Percentiles rank a stretch among this genome's conserved stretches.
Conservation (phyloP, 2,888 invertebrate genomes). For the Protophormia terraenovae region DNA sequence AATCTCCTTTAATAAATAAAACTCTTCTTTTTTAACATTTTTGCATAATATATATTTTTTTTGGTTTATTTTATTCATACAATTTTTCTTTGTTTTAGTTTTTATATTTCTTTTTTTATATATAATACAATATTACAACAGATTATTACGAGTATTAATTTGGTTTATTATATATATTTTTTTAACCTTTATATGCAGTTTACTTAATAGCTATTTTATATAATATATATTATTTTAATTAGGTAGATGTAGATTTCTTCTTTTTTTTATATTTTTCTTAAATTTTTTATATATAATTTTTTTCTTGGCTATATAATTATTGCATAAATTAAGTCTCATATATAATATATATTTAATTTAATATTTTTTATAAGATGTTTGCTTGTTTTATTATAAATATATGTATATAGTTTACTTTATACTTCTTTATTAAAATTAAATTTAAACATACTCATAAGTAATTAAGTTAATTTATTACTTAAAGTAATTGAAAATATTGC, state of each 20-base stretch:
- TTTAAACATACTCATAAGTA: constrained; percentile 40
- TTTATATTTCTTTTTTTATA: constrained; percentile 7
- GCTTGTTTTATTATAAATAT: not conserved
- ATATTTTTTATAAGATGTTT: constrained; percentile 7
- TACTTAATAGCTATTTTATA: constrained; percentile 17
- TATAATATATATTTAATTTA: constrained; percentile 43
- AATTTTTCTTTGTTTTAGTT: constrained; percentile 17
- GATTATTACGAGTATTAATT: constrained; percentile 57
- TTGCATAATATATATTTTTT: constrained; percentile 56
- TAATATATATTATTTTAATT: not conserved
- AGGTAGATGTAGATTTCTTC: not conserved
- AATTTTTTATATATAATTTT: constrained; percentile 10
- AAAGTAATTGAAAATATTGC: constrained; percentile 54
- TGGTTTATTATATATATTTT: constrained; percentile 32
- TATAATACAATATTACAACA: constrained; percentile 66
- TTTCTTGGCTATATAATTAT: constrained; percentile 56
- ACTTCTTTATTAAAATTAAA: not conserved
- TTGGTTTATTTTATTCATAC: constrained; percentile 28
- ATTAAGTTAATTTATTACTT: constrained; percentile 17
- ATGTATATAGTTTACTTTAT: not conserved
- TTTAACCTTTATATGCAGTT: constrained; percentile 47
- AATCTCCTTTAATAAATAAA: not conserved
- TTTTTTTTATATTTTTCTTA: not conserved
- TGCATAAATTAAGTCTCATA: constrained; percentile 69
- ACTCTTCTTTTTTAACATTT: constrained; percentile 29